Conservation (phyloP, 2,888 invertebrate species). For the Liodrosophila aerea region DNA sequence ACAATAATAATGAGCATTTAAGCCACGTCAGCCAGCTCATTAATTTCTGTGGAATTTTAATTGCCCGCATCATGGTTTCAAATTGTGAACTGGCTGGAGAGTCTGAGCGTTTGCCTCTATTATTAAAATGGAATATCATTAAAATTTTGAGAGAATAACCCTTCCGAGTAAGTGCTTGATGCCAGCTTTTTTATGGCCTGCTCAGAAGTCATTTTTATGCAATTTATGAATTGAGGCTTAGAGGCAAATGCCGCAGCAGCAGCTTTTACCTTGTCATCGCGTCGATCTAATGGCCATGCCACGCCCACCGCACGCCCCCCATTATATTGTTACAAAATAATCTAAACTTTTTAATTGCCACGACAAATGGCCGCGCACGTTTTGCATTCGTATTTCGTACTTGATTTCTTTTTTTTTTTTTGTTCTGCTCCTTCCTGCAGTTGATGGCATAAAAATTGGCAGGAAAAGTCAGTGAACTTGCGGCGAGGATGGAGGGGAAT, state of each 20-base stretch:
- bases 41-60: constrained; percentile 61
- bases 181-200: constrained; percentile 31
- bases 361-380: constrained; percentile 66
- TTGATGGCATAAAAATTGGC: constrained; percentile 49
- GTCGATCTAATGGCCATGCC: constrained; percentile 42
- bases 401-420: constrained; percentile 11
- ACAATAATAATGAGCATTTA: constrained; percentile 42
- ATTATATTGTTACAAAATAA: constrained; percentile 58
- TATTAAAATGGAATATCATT: constrained; percentile 53
- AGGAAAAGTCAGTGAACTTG: constrained; percentile 44
- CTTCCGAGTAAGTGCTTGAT: constrained; percentile 20
- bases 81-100: constrained; percentile 10
- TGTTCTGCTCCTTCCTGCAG: constrained; percentile 13
- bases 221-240: constrained; percentile 50
- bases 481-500: neutral
- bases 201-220: constrained; percentile 33
- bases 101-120: constrained; percentile 48
- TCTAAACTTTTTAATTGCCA: constrained; percentile 75
- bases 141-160: constrained; percentile 45
- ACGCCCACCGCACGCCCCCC: constrained; percentile 20
- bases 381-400: constrained; percentile 40
- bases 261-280: constrained; percentile 53
- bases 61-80: constrained; percentile 45
- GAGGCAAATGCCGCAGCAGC: constrained; percentile 10
- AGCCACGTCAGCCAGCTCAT: constrained; percentile 60